These are phyloP conservation scores for Euplagia quadripunctaria DNA, from an alignment of 2,888 invertebrate species.

Conservation along the genomic window DNA sequence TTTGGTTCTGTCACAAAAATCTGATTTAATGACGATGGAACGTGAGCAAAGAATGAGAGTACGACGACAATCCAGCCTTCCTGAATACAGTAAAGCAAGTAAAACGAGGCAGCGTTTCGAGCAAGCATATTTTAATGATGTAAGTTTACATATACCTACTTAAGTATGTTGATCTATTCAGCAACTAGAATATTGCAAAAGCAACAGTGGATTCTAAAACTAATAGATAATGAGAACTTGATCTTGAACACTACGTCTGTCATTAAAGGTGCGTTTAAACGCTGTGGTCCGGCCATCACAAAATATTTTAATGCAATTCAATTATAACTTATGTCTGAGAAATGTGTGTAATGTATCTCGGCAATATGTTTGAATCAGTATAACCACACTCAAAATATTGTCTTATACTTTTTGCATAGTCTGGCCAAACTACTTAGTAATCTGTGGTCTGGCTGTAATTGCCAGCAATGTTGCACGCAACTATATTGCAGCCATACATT, in stretches of 20 bases:
- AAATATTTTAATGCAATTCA: too few species aligned
- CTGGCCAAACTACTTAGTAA: too few species aligned
- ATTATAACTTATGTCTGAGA: too few species aligned
- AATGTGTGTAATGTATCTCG: not conserved
- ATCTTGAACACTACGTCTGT: too few species aligned
- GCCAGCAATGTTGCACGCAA: too few species aligned
- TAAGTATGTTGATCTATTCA: not conserved
- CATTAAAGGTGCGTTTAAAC: too few species aligned
- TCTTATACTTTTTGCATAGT: too few species aligned
- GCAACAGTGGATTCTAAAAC: not conserved
- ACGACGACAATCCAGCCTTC: slow-evolving; percentile 82
- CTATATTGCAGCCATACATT: too few species aligned
- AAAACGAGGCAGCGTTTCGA: slow-evolving; percentile 78
- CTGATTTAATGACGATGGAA: slow-evolving; percentile 85
- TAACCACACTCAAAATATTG: too few species aligned
- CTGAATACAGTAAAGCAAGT: slow-evolving; percentile 80
- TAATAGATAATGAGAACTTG: not conserved
- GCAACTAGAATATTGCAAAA: not conserved
- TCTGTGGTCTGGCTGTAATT: too few species aligned
- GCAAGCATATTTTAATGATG: slow-evolving; percentile 82
- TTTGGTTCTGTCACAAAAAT: slow-evolving; percentile 83
- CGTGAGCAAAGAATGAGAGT: slow-evolving; percentile 82
- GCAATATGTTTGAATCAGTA: not conserved
- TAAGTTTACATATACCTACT: slow-evolving; percentile 62
- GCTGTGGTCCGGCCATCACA: too few species aligned